These are phyloP conservation scores for Lophura nycthemera DNA, from an alignment of 2,113 vertebrate species.

Conservation along the genomic window DNA sequence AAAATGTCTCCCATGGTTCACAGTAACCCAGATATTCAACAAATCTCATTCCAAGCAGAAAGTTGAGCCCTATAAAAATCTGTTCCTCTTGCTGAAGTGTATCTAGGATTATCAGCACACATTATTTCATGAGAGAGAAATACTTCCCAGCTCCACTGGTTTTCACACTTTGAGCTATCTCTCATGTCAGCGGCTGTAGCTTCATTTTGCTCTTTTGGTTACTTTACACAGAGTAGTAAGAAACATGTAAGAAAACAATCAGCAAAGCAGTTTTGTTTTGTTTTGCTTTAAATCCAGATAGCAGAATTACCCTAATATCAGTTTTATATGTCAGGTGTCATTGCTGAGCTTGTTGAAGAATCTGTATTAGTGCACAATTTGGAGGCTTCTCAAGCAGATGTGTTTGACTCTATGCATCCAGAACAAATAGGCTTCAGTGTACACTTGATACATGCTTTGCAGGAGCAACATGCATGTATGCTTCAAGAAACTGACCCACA, in stretches of 20 bases:
- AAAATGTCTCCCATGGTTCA: conserved; percentile 1
- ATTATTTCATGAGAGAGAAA: conserved; percentile 60
- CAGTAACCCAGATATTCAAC: neutral
- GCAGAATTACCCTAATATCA: neutral
- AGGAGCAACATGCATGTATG: neutral
- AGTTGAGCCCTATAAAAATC: neutral
- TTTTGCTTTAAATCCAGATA: neutral
- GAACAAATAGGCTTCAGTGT: neutral
- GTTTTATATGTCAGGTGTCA: neutral
- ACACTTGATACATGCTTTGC: neutral
- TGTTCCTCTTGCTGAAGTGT: conserved; percentile 5
- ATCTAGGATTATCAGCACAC: conserved; percentile 36
- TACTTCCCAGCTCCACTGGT: neutral
- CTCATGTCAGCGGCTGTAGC: neutral
- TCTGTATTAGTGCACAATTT: neutral
- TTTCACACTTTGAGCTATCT: conserved; percentile 6
- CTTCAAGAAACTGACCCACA: neutral
- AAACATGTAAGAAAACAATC: neutral
- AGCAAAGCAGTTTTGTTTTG: neutral
- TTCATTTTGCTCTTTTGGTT: neutral
- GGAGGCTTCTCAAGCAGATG: neutral
- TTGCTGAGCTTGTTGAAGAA: neutral
- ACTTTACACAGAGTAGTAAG: neutral
- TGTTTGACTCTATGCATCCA: neutral
- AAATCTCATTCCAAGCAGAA: conserved; percentile 44